A percentile compares a stretch with the other conserved stretches of the same genome.
Evolutionary conservation across 2,113 vertebrate species (phyloP).

Genomic region (Bufo bufo): DNA sequence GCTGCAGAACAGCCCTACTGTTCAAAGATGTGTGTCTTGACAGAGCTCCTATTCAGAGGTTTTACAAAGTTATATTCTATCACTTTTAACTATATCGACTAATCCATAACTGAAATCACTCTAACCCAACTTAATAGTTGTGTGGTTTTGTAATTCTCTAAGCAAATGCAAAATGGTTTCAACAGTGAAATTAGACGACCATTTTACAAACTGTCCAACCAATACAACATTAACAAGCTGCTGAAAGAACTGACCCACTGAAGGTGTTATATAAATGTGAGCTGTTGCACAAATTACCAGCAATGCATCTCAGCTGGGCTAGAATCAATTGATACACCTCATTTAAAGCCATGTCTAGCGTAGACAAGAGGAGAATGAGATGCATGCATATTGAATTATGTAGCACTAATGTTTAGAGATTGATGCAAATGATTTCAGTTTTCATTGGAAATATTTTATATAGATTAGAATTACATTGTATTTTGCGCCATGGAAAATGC

Average conservation of each 20-base stretch:
- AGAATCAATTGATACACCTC: constrained; percentile 46
- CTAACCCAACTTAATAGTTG: constrained; percentile 10
- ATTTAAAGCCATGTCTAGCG: not conserved
- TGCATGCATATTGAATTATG: not conserved
- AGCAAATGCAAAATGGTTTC: constrained; percentile 17
- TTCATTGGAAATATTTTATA: constrained; percentile 15
- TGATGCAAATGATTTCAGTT: not conserved
- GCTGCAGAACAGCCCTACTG: not conserved
- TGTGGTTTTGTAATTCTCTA: not conserved
- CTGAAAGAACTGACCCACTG: not conserved
- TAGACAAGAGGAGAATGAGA: not conserved
- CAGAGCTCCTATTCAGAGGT: not conserved
- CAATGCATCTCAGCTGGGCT: not conserved
- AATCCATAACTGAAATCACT: not conserved
- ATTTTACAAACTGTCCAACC: fast-evolving
- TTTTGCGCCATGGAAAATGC: not conserved
- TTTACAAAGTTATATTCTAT: not conserved
- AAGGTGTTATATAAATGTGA: not conserved
- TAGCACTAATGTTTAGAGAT: not conserved
- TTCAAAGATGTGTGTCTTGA: not conserved
- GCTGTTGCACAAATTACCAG: not conserved
- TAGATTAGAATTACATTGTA: not conserved
- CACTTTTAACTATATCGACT: not conserved
- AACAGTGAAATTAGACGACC: not conserved
- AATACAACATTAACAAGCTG: not conserved